Base-by-base conservation (phyloP, 2,113 vertebrate species). In the Sterrhoptilus dennistouni region DNA sequence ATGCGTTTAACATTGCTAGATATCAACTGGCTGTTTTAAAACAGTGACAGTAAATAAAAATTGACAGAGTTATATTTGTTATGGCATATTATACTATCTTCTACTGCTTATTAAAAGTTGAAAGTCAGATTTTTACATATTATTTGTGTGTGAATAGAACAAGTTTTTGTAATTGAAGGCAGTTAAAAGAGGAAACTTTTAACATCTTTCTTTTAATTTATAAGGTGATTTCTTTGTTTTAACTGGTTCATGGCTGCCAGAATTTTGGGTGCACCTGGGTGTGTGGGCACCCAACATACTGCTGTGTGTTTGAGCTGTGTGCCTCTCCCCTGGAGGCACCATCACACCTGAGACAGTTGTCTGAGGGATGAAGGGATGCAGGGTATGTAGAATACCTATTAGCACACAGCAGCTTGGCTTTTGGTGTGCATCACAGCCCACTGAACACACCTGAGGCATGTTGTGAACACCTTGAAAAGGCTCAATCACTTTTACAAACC, bases 141-240 rank as follows among this genome's bases (percentile, higher is more conserved):
- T 63, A 93, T 96, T 92, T 94, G 35, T 66, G 21, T 94, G 57
- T 97, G 71, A 97, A 86, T 87, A 92, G 68, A 84, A 44, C 40
- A 93, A 95, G 60, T 78, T 89, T 89, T 93, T 94, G 87, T 89
- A 95, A 96, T 80, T 94, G 56, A 85, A 92, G 65, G 80, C 52
- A 97, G 50, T 95, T 85, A 88, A 23, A 92, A 79, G 44, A 91
- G 77, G 53, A 86, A 86, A 59, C 86, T 68, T 70, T 83, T 68
- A 47, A 61, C 40, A 86, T 64, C 28, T 54, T 17, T 50, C 20
- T 90, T 85, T 82, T 87, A 60, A 57, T 59, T 84, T 75, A 19
- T n/a, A 36, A 77, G 24, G 25, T 70, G n/a, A 52, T 74, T 93
- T 11, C 1, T 74, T 91, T 88, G 31, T 94, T 87, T 94, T 87